Conservation (phyloP, 2,113 vertebrate species). For the Hippoglossus stenolepis region DNA sequence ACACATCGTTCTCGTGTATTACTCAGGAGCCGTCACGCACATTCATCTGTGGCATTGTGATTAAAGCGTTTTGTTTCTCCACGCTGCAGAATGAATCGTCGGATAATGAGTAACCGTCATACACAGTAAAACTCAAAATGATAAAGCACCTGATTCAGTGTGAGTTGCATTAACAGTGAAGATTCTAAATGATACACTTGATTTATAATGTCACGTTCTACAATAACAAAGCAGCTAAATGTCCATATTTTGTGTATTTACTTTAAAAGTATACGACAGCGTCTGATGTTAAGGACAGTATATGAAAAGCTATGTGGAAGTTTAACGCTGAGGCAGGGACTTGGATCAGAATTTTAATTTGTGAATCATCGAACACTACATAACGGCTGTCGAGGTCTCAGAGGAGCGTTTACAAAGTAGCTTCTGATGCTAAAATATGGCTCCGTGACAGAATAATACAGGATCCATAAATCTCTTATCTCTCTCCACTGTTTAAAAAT, state of each 20-base stretch:
- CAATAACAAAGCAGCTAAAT: neutral
- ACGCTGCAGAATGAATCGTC: neutral
- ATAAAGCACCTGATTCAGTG: neutral
- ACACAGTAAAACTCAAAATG: neutral
- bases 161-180: neutral
- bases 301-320: neutral
- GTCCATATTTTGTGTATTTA: neutral
- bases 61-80: neutral
- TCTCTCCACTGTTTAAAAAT: neutral
- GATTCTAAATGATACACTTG: neutral
- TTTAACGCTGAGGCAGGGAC: neutral
- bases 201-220: neutral
- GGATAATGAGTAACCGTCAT: constrained; percentile 6
- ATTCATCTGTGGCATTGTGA: neutral
- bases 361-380: constrained; percentile 2
- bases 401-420: constrained; percentile 14
- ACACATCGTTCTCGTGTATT: neutral
- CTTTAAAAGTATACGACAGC: neutral
- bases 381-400: constrained; percentile 8
- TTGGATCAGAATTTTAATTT: neutral
- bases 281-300: neutral
- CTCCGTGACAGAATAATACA: neutral
- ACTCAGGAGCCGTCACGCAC: neutral
- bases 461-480: neutral
- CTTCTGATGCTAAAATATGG: neutral